Base-by-base conservation (phyloP, 1,140 invertebrate species). In the Cherax quadricarinatus region DNA sequence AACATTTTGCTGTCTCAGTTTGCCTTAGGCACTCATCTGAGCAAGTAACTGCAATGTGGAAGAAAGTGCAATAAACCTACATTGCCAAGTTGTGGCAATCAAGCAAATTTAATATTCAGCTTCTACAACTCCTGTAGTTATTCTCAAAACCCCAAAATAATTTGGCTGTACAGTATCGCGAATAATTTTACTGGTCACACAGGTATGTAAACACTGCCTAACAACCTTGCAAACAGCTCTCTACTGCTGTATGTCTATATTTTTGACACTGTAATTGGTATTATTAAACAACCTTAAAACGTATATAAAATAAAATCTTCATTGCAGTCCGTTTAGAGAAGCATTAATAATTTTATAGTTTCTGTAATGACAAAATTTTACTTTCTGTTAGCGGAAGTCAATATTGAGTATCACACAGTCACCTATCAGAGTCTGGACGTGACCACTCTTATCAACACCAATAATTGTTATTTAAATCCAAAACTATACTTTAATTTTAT, bases 261-360 rank as follows among this genome's bases (percentile, higher is more conserved):
- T 30, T 75, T 12, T 75, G 70, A 75, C 10, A 75, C n/a, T 75
- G 70, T 30, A 75, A 75, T 30, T 75, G 70, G n/a, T 75, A 75
- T 75, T 75, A n/a, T 12, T 24, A 75, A 30, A 75, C 24, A 75
- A 75, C 9, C 12, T 21, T 75, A 75, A 75, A 30, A 41, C 30
- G 24, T 30, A 9, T 75, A 7, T 30, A 75, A 9, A 66, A 66
- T 16, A 30, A 75, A 75, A 30, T 30, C 21, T 75, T n/a, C 70
- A 75, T 21, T 75, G 70, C 70, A 75, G 70, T 75, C 70, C 70
- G 6, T 75, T 30, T 30, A 10, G 30, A 75, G 70, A 75, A 75
- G 24, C 70, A 75, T 30, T 75, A 75, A 75, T 75, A 24, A 66
- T 66, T 18, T 18, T 21, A 66, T 60, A 60, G 57, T 6, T 66